A percentile compares a stretch with the other conserved stretches of the same genome.
These are phyloP conservation scores for Lasiommata megera DNA, from an alignment of 2,888 invertebrate genomes.

Conservation along the genomic window DNA sequence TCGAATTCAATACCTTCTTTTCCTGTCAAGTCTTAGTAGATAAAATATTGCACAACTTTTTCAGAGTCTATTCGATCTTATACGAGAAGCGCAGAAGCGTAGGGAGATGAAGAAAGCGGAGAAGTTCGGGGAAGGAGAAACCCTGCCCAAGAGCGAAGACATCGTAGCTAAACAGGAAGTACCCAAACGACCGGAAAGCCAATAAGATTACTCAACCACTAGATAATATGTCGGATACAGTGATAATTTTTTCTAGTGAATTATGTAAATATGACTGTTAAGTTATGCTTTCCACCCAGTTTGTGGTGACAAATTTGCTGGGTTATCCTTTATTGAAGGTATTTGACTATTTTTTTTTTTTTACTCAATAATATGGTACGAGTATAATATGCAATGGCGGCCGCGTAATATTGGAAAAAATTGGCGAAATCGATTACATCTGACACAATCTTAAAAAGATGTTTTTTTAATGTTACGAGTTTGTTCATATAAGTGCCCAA, in stretches of 20 bases:
- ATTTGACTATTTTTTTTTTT: slow-evolving; percentile 22
- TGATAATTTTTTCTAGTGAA: slow-evolving; percentile 23
- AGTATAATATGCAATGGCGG: too few relatives aligned
- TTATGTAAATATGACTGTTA: slow-evolving; percentile 38
- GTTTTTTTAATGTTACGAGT: too few relatives aligned
- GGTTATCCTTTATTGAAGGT: slow-evolving; percentile 32
- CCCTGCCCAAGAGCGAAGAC: slow-evolving; percentile 54
- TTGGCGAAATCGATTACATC: too few relatives aligned
- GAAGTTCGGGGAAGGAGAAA: slow-evolving; percentile 44
- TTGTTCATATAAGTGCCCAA: too few relatives aligned
- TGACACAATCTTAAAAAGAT: too few relatives aligned
- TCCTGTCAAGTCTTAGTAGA: too few relatives aligned
- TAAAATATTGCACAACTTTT: too few relatives aligned
- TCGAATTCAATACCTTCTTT: too few relatives aligned
- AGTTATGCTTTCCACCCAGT: slow-evolving; percentile 40
- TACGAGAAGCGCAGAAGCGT: slow-evolving; percentile 68
- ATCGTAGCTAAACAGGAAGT: slow-evolving; percentile 54
- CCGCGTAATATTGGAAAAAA: too few relatives aligned
- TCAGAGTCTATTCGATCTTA: slow-evolving; percentile 72
- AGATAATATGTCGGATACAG: slow-evolving; percentile 7
- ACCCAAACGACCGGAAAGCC: slow-evolving; percentile 61
- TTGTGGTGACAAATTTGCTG: slow-evolving; percentile 40
- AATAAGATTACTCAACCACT: slow-evolving; percentile 43
- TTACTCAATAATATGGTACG: too few relatives aligned
- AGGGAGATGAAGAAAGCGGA: slow-evolving; percentile 65